Evolutionary conservation across 2,797 vertebrate species (phyloP).

Genomic region (Parauchenoglanis ngamensis): DNA sequence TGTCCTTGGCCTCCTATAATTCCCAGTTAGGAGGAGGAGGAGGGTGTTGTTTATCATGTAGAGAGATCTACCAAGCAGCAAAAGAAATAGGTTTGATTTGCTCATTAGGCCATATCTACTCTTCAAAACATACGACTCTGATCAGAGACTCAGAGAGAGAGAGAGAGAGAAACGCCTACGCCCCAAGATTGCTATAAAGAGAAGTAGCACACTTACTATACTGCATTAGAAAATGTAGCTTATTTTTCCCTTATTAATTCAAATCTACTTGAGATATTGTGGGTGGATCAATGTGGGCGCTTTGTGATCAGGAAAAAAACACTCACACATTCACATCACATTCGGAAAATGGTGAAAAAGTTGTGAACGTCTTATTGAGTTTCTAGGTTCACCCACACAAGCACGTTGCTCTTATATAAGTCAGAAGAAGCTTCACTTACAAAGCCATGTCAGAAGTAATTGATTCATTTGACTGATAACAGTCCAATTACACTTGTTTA

Average conservation of each 20-base stretch:
- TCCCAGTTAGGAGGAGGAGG: constrained; percentile 22
- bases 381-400: constrained; percentile 12
- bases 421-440: constrained; percentile 25
- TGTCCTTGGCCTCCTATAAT: constrained; percentile 51
- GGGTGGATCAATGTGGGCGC: constrained; percentile 32
- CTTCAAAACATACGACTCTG: constrained; percentile 35
- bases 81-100: constrained; percentile 55
- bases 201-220: neutral
- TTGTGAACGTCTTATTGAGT: neutral
- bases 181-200: constrained; percentile 1
- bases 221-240: constrained; percentile 3
- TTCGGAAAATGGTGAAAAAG: neutral
- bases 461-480: constrained; percentile 53
- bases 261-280: constrained; percentile 31
- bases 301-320: neutral
- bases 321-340: neutral
- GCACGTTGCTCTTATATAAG: constrained; percentile 4
- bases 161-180: neutral
- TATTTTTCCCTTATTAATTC: constrained; percentile 26
- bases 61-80: constrained; percentile 55
- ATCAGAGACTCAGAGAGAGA: constrained; percentile 1
- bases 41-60: constrained; percentile 52
- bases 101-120: constrained; percentile 54
- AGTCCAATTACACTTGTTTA: constrained; percentile 47
- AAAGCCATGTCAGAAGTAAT: constrained; percentile 25